Evolutionary conservation across 2,888 invertebrate species (phyloP).

Genomic region (Congeria kusceri): DNA sequence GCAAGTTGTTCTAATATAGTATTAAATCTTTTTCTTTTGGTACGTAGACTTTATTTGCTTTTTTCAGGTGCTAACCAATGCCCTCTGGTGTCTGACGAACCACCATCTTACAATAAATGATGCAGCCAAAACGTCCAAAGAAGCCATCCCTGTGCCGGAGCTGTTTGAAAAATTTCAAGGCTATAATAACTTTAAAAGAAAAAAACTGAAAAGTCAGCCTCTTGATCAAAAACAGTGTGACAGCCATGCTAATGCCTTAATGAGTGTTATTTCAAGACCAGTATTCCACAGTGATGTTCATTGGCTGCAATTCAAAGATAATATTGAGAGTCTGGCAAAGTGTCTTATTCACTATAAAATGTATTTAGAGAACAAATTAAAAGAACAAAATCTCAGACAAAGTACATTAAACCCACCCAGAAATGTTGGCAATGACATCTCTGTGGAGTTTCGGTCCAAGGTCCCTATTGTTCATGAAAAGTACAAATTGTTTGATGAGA

Average conservation of each 20-base stretch:
- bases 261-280: slow-evolving; percentile 6
- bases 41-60: no score
- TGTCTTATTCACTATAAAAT: slow-evolving; percentile 15
- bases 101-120: slow-evolving; percentile 12
- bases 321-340: slow-evolving; percentile 10
- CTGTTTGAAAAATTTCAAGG: no score
- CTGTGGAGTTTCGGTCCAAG: slow-evolving; percentile 16
- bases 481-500: slow-evolving; percentile 16
- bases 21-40: no score
- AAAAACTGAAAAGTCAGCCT: no score
- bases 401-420: slow-evolving; percentile 15
- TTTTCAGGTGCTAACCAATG: slow-evolving; percentile 51
- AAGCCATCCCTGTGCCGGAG: slow-evolving; percentile 1
- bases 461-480: slow-evolving; percentile 3
- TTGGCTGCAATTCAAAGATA: not conserved
- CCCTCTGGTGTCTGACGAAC: slow-evolving; percentile 29
- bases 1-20: no score
- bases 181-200: no score
- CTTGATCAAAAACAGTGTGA: not conserved
- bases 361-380: slow-evolving; percentile 3
- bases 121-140: not conserved
- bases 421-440: slow-evolving; percentile 16
- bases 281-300: no score
- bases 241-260: slow-evolving; percentile 7
- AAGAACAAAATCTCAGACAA: not conserved